Evolutionary conservation across 2,888 invertebrate genomes (phyloP).

Genomic region (Myopa tessellatipennis): DNA sequence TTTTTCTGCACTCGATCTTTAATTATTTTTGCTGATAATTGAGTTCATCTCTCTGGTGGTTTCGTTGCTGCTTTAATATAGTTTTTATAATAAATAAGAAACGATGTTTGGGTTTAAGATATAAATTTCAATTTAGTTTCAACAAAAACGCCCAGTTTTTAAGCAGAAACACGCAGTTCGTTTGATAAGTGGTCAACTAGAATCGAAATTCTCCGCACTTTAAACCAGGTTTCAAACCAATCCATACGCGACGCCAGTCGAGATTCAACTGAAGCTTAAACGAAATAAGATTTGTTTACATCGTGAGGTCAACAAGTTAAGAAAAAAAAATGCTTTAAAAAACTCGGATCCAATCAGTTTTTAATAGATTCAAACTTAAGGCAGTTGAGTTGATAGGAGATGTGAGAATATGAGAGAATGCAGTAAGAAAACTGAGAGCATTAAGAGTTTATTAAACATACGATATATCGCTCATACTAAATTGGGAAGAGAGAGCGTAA

Average conservation of each 20-base stretch:
- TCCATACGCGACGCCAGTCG: slow-evolving; percentile 36
- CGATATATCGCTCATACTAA: no score
- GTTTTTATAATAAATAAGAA: no score
- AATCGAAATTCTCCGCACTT: background rate
- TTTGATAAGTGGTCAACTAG: background rate
- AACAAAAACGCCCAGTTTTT: slow-evolving; percentile 10
- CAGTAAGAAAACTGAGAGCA: background rate
- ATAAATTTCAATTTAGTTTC: background rate
- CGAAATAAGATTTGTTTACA: slow-evolving; percentile 44
- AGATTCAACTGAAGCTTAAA: slow-evolving; percentile 39
- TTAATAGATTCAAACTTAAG: slow-evolving; percentile 10
- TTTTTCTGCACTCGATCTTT: no score
- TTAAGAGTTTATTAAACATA: no score
- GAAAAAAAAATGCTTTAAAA: slow-evolving; percentile 1
- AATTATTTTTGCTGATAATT: no score
- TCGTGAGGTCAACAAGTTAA: slow-evolving; percentile 29
- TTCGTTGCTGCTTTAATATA: no score
- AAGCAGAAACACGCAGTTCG: background rate
- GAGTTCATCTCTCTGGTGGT: no score
- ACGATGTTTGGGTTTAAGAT: background rate
- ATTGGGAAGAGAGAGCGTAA: no score
- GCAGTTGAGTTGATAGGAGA: background rate
- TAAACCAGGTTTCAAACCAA: background rate
- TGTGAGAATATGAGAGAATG: background rate
- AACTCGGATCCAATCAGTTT: background rate